A percentile compares a stretch with the other conserved stretches of the same genome.
Evolutionary conservation across 2,888 invertebrate species (phyloP).

Genomic region (Gonocerus acuteangulatus): DNA sequence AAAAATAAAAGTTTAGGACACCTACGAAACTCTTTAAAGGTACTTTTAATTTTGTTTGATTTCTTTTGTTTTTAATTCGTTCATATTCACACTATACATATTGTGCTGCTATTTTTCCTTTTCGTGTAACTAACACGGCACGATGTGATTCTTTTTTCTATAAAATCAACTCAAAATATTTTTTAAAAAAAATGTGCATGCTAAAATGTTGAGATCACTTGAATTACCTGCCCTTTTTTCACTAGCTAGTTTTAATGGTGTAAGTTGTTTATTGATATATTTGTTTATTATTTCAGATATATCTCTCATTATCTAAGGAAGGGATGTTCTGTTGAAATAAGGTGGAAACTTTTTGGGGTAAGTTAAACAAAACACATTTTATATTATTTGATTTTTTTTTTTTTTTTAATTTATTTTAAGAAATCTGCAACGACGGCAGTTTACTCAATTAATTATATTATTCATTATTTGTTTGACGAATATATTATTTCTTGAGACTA

Average conservation of each 20-base stretch:
- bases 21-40: conserved; percentile 19
- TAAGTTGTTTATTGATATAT: too few relatives aligned
- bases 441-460: too few relatives aligned
- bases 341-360: not conserved
- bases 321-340: not conserved
- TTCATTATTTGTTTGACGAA: too few relatives aligned
- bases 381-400: too few relatives aligned
- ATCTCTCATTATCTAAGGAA: not conserved
- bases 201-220: too few relatives aligned
- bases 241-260: too few relatives aligned
- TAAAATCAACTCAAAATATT: too few relatives aligned
- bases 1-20: conserved; percentile 21
- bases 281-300: not conserved
- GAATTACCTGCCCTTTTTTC: too few relatives aligned
- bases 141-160: not conserved
- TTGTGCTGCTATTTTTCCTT: conserved; percentile 23
- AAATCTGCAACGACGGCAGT: too few relatives aligned
- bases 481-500: too few relatives aligned
- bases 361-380: not conserved
- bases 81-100: conserved; percentile 21
- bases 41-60: conserved; percentile 14
- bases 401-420: too few relatives aligned
- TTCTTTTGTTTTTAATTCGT: conserved; percentile 8
- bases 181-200: too few relatives aligned
- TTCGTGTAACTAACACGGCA: conserved; percentile 16